Base-by-base conservation (phyloP, 2,888 invertebrate genomes). In the Eupithecia inturbata region DNA sequence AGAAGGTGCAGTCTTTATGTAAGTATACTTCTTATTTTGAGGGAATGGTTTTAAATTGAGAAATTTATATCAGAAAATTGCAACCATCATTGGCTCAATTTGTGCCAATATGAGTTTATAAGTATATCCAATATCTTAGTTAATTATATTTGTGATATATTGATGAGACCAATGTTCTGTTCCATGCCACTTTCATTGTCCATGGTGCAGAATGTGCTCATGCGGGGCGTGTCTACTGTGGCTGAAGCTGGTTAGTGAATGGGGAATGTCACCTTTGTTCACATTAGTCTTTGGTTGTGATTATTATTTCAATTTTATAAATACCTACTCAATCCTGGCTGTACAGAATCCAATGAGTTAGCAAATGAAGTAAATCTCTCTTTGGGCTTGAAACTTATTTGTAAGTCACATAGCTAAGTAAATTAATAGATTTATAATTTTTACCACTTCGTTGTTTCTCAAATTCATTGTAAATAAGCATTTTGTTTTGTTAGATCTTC, bases 361-460 rank as follows among this genome's bases (percentile, higher is more conserved):
- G 53, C 53, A 22, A 22, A 53, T 22, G 10, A 53, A 53, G 22
- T 3, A 57, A 57, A 57, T 57, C 82, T 89, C 89, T 89, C 89
- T 88, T 89, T 88, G 89, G 89, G 89, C 89, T 88, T 82, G 85
- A 87, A 82, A 81, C 78, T 73, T 84, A 83, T 79, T 82, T 74
- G 74, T 79, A 79, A 75, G 73, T 84, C 84, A 64, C 36, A 10
- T 64, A 64, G 63, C 80, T 36, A 71, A 67, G 69, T 73, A 68
- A 73, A 75, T 73, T 74, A 76, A 73, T 78, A 79, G 75, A 60
- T 10, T 64, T 71, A 76, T 80, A 67, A 75, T 78, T 77, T 73
- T 14, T 75, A 77, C 67, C 68, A 74, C 70, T 49, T 70, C 5
- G 12, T 39, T 70, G 67, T 70, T 60, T 75, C 62, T 71, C 57